Conservation (phyloP, 2,888 invertebrate genomes). For the Xanthia togata region DNA sequence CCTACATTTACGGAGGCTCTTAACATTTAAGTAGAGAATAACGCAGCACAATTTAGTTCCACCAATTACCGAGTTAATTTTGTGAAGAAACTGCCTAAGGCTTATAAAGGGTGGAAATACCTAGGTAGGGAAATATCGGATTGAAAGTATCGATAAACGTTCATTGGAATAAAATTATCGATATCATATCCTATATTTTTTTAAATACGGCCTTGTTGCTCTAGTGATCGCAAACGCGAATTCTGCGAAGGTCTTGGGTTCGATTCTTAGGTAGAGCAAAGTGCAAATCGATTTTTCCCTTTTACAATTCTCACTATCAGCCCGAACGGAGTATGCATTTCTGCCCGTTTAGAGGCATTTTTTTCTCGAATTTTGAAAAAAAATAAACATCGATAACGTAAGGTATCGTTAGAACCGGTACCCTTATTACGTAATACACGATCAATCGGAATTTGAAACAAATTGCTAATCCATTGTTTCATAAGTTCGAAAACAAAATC, state of each 20-base stretch:
- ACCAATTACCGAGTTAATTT: constrained; percentile 71
- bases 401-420: background rate
- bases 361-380: background rate
- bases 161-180: background rate
- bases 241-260: background rate
- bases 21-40: constrained; percentile 59
- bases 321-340: background rate
- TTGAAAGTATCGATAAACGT: constrained; percentile 19
- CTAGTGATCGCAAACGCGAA: background rate
- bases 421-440: too few species aligned
- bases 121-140: background rate
- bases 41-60: constrained; percentile 67
- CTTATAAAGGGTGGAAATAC: constrained; percentile 44
- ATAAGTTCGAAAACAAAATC: too few species aligned
- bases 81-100: constrained; percentile 65
- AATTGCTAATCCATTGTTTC: too few species aligned
- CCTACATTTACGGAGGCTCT: constrained; percentile 59
- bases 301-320: background rate
- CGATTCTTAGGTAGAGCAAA: background rate
- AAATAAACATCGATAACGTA: background rate
- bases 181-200: background rate
- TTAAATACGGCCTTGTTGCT: background rate
- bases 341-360: background rate
- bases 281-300: background rate
- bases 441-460: too few species aligned